Conservation (phyloP, 1,140 invertebrate species). For the Nephila pilipes region DNA sequence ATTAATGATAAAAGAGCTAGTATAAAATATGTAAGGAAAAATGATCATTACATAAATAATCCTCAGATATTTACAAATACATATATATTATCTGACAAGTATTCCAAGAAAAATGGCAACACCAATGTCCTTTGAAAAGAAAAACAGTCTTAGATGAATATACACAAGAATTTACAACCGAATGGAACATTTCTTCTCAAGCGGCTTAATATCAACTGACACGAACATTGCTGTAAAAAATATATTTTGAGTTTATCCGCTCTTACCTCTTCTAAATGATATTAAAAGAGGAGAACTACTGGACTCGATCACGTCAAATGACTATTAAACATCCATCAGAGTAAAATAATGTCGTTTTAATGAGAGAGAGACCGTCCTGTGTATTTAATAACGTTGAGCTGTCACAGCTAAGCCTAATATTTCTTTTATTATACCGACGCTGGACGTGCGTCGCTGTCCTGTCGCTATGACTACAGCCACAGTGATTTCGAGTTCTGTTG, state of each 20-base stretch:
- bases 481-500: slow-evolving; percentile 28
- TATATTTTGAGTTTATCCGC: slow-evolving; percentile 2
- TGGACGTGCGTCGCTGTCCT: neutral
- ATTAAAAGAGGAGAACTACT: slow-evolving; percentile 50
- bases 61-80: no score
- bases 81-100: no score
- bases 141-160: neutral
- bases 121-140: no score
- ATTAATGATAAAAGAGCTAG: no score
- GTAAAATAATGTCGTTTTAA: slow-evolving; percentile 72
- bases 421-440: slow-evolving; percentile 61
- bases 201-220: neutral
- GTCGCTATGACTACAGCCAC: slow-evolving; percentile 64
- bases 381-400: slow-evolving; percentile 67
- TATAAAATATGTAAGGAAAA: no score
- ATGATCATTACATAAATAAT: no score
- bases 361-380: slow-evolving; percentile 38
- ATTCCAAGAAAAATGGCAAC: no score
- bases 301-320: slow-evolving; percentile 58
- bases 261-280: slow-evolving; percentile 52
- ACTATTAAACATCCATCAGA: slow-evolving; percentile 73
- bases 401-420: slow-evolving; percentile 66
- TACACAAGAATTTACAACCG: neutral
- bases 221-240: slow-evolving; percentile 15
- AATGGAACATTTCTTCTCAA: neutral